These are phyloP conservation scores for Drosophila mayri DNA, from an alignment of 1,140 invertebrate species.

Conservation along the genomic window DNA sequence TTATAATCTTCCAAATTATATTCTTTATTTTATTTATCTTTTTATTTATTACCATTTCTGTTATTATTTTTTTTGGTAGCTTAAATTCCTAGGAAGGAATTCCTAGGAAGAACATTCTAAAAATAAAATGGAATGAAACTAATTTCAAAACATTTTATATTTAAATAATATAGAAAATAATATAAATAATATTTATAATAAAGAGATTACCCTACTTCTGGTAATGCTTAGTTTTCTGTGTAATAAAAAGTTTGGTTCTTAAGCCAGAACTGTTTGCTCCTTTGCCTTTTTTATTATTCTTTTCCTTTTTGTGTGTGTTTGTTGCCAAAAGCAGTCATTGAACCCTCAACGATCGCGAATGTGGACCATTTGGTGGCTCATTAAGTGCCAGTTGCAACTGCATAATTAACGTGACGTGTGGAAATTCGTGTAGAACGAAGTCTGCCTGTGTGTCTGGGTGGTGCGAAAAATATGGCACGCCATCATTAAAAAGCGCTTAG, in stretches of 20 bases:
- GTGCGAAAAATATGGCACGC: slow-evolving; percentile 74
- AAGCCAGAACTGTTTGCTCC: slow-evolving; percentile 17
- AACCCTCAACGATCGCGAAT: slow-evolving; percentile 48
- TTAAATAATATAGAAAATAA: no score
- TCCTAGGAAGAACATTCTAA: no score
- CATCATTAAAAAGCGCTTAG: slow-evolving; percentile 80
- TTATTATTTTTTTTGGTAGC: no score
- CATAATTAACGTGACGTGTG: slow-evolving; percentile 66
- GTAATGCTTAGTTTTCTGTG: background rate
- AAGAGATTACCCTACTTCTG: background rate
- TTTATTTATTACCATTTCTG: no score
- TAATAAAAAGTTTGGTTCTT: slow-evolving; percentile 15
- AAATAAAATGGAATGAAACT: background rate
- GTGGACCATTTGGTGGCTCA: slow-evolving; percentile 59
- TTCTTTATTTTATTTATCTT: no score
- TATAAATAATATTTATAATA: background rate
- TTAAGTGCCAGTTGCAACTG: slow-evolving; percentile 66
- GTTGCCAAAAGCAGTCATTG: slow-evolving; percentile 57
- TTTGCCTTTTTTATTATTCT: slow-evolving; percentile 5
- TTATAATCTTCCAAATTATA: no score
- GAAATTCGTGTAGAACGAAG: slow-evolving; percentile 64
- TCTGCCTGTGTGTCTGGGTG: slow-evolving; percentile 22
- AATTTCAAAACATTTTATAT: background rate
- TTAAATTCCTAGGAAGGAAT: no score
- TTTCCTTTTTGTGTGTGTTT: slow-evolving; percentile 26